Base-by-base conservation (phyloP, 1,140 invertebrate genomes). In the Coelopa frigida region DNA sequence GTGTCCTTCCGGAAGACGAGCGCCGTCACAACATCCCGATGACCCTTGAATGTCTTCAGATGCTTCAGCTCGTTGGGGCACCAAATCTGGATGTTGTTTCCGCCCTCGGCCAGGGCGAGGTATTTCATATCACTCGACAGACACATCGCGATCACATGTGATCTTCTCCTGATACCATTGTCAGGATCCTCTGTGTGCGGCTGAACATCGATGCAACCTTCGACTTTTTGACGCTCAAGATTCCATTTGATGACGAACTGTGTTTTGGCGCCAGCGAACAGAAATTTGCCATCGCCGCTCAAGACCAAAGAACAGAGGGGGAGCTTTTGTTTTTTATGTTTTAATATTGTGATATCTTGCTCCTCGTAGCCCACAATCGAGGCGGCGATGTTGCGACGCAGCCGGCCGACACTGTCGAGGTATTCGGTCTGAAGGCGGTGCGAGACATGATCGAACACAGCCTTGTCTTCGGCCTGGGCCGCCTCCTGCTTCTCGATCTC, bases 261-360 rank as follows among this genome's bases (percentile, higher is more conserved):
- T 71, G 93, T 89, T 74, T 96, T 96, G 37, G 87, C 91, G 1
- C 85, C 91, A 31, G 84, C 84, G 68, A 81, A 96, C 0, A 89
- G 72, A 65, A 74, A 82, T 59, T 81, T 73, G 26, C 80, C 78
- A 72, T 95, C 85, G 44, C 72, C 72, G 23, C 85, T 84, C 3
- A 95, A 62, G 53, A 83, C 87, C 7, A 93, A 59, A 68, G 87
- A 89, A 5, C 92, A 96, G 6, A 96, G 72, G 2, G 86, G 73
- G 32, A 84, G 70, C 55, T 81, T 81, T 52, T 94, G 90, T 46
- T 85, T 76, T 67, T 83, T 87, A 52, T 78, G 80, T 46, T 73
- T 80, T 18, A 87, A 70, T 39, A 76, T 52, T 44, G 57, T 54
- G 11, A 79, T 58, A 31, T 78, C 72, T 26, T 71, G 60, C 8